These are phyloP conservation scores for Choloepus didactylus DNA, from an alignment of 2,797 vertebrate genomes.

Conservation along the genomic window DNA sequence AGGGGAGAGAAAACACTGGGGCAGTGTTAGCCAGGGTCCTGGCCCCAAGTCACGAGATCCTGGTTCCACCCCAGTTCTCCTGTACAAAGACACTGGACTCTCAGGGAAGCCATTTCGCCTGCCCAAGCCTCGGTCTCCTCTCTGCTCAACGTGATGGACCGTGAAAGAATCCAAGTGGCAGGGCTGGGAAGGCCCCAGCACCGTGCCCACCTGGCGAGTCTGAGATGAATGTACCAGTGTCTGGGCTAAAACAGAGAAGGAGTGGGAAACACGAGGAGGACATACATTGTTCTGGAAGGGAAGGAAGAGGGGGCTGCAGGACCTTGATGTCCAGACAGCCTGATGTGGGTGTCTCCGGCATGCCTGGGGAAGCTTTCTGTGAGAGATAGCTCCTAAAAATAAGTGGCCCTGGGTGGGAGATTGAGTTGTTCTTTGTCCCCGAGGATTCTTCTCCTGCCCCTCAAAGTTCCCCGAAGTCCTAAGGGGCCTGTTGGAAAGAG, in stretches of 20 bases:
- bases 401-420: slow-evolving; percentile 3
- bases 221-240: background rate
- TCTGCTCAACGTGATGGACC: no score
- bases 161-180: accelerated
- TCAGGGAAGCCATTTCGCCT: background rate
- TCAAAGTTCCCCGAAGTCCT: background rate
- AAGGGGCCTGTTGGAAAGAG: background rate
- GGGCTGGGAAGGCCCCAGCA: no score
- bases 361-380: slow-evolving; percentile 47
- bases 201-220: no score
- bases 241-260: background rate
- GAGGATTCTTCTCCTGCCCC: background rate
- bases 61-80: background rate
- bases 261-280: slow-evolving; percentile 54
- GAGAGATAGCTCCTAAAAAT: slow-evolving; percentile 62
- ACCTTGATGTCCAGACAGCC: background rate
- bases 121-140: background rate
- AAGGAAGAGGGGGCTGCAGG: background rate
- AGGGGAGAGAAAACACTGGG: background rate
- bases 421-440: background rate
- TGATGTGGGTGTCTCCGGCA: background rate
- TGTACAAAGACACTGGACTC: background rate
- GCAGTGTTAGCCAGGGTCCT: background rate
- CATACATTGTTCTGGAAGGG: background rate
- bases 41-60: accelerated